A percentile compares a stretch with the other conserved stretches of the same genome.
Conservation (phyloP, 2,888 invertebrate species). For the Argyresthia goedartella region DNA sequence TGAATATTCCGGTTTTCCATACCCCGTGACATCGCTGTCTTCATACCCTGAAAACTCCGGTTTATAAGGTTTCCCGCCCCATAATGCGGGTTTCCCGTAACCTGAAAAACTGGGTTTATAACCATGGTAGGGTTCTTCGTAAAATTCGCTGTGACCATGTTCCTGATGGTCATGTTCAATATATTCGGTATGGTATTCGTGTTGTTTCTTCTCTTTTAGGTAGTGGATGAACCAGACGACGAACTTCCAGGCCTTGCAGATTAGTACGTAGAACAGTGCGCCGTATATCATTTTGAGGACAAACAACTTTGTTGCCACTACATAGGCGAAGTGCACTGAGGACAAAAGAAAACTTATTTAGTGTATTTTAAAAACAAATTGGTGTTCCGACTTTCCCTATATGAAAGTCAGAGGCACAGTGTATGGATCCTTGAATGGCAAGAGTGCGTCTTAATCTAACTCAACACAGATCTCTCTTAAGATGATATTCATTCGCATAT, state of each 20-base stretch:
- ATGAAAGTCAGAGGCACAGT: too few species aligned
- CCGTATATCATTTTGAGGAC: constrained; percentile 52
- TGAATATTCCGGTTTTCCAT: constrained; percentile 4
- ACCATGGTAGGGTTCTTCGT: too few species aligned
- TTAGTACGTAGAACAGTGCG: constrained; percentile 38
- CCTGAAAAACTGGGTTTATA: too few species aligned
- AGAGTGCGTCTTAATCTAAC: too few species aligned
- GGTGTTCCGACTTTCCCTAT: too few species aligned
- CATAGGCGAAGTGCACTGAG: constrained; percentile 57
- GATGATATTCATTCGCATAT: too few species aligned
- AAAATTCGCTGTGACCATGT: constrained; percentile 3
- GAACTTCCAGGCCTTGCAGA: constrained; percentile 50
- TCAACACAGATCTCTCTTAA: too few species aligned
- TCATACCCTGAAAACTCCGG: constrained; percentile 14
- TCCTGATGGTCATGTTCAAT: constrained; percentile 32
- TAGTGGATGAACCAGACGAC: constrained; percentile 51
- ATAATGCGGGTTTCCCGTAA: not conserved
- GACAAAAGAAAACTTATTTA: constrained; percentile 19
- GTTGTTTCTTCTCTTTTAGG: constrained; percentile 38
- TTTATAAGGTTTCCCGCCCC: constrained; percentile 9
- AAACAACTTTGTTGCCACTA: constrained; percentile 47
- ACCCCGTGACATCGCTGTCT: not conserved
- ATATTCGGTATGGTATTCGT: constrained; percentile 30
- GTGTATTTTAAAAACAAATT: too few species aligned
- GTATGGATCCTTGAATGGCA: too few species aligned